phyloP scores from a whole-genome alignment of 2,113 vertebrate genomes.

The Oryzias melastigma region DNA sequence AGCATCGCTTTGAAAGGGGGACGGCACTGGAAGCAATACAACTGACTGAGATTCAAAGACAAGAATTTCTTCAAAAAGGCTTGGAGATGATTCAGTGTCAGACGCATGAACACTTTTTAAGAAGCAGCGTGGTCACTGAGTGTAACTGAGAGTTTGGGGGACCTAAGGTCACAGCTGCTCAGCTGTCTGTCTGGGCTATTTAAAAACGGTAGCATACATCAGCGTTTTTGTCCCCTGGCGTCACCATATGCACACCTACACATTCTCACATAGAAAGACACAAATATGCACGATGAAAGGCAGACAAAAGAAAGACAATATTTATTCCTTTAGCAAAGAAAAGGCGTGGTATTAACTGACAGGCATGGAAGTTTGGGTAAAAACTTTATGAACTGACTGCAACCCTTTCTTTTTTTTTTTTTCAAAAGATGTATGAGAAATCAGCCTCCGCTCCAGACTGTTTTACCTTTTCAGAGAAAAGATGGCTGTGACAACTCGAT shows the following conservation, averaged over 20 bases:
- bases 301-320: neutral
- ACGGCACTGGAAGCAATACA: slow-evolving; percentile 18
- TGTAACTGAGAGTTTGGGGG: slow-evolving; percentile 62
- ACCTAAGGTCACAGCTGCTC: slow-evolving; percentile 74
- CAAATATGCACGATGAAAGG: neutral
- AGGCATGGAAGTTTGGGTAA: slow-evolving; percentile 1
- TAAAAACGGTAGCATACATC: slow-evolving; percentile 65
- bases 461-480: slow-evolving; percentile 48
- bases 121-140: slow-evolving; percentile 46
- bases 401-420: too few species aligned
- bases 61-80: too few species aligned
- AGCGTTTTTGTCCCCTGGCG: slow-evolving; percentile 63
- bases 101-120: slow-evolving; percentile 19
- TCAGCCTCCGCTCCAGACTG: slow-evolving; percentile 24
- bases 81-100: neutral
- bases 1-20: slow-evolving; percentile 17
- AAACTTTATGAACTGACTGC: too few species aligned
- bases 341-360: neutral
- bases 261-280: slow-evolving; percentile 11
- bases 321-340: neutral
- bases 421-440: too few species aligned
- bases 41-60: too few species aligned
- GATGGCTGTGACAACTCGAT: slow-evolving; percentile 38
- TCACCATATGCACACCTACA: slow-evolving; percentile 38
- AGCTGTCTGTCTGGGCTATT: slow-evolving; percentile 75